phyloP scores from a whole-genome alignment of 2,888 invertebrate species.

The Parapristionchus giblindavisi region DNA sequence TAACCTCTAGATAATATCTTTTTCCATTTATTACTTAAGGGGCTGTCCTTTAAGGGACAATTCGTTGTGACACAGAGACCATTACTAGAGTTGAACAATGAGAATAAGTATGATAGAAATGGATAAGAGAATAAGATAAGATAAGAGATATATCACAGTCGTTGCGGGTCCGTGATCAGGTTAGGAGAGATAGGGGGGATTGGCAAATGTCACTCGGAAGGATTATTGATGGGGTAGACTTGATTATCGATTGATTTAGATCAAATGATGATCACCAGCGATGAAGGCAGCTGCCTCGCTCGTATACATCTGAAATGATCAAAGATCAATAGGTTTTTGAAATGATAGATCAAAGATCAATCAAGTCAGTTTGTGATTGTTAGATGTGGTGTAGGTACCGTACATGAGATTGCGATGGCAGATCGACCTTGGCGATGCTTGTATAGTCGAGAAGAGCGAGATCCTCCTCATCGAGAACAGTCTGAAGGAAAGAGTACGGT shows the following conservation, averaged over 20 bases:
- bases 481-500: no score
- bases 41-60: no score
- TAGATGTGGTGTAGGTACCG: background rate
- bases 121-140: conserved; percentile 8
- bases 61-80: no score
- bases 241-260: background rate
- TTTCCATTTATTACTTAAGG: no score
- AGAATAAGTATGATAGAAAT: no score
- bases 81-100: no score
- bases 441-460: no score
- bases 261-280: conserved; percentile 10
- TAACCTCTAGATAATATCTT: no score
- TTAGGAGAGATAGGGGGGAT: no score
- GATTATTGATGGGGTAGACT: conserved; percentile 21
- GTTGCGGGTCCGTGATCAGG: conserved; percentile 34
- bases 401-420: conserved; percentile 37
- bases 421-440: no score
- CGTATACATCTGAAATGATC: background rate
- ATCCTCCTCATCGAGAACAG: no score
- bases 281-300: background rate
- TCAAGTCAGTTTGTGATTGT: background rate
- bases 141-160: conserved; percentile 23
- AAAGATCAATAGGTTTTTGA: background rate
- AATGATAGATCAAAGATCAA: background rate
- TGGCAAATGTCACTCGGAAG: no score